Evolutionary conservation across 2,113 vertebrate species (phyloP), one percentile per base, ranked within the genome.

Genomic region (Oophaga pumilio): DNA sequence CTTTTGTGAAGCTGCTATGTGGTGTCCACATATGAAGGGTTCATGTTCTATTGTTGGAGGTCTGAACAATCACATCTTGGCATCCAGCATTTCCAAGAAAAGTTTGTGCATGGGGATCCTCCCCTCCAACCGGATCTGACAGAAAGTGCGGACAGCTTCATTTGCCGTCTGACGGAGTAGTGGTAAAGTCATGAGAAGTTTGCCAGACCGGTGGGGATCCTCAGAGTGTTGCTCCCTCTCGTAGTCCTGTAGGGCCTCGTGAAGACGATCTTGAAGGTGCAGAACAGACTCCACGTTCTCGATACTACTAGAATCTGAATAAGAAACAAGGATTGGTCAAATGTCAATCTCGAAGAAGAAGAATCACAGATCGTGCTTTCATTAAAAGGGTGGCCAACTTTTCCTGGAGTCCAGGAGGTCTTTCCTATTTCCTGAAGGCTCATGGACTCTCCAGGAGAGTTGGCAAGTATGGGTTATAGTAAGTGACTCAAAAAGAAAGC

Each of bases 21-120:
- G 43, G 20, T 52, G 80, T 69, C 81, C 49, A 69, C 49, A 43
- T 68, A 53, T 11, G 68, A 53, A 73, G 24, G 66, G 66, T 22
- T 22, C 15, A 22, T 8, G 64, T 13, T 62, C 43, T 68, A 17
- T 22, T 28, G 28, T 22, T 84, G 68, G 18, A 49, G 1, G 33
- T 20, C 12, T 9, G 22, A 83, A 26, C 22, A 85, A 92, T 99
- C 97, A 99, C 95, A 98, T 97, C 94, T 99, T 99, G 93, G 98
- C 98, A 92, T 99, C 98, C 89, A 99, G 95, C 98, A 99, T 99
- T 95, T 99, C 98, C 94, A 99, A 94, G 95, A 99, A 99, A 91
- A 99, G 98, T 98, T 99, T 99, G 97, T 99, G 98, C 98, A 99
- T 99, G 94, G 98, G 97, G 91, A 99, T 98, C 93, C 99, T 99